Conservation (phyloP, 2,113 vertebrate genomes). For the Lophochroa leadbeateri region DNA sequence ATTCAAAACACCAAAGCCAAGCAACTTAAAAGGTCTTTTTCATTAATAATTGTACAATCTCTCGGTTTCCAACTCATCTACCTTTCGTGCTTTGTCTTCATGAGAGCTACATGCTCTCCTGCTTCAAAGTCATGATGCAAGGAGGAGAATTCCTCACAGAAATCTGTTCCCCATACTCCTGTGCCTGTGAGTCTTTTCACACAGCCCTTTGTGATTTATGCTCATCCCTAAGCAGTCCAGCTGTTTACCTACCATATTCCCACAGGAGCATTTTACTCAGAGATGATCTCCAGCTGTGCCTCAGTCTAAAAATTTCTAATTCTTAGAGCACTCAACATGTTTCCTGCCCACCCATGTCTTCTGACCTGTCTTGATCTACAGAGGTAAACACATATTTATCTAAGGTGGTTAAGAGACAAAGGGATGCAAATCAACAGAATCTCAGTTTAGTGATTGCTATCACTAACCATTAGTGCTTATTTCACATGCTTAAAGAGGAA, state of each 20-base stretch:
- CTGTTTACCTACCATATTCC: background rate
- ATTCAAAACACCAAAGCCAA: background rate
- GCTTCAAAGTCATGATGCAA: background rate
- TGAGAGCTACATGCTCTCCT: background rate
- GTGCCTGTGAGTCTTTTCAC: background rate
- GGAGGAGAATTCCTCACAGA: background rate
- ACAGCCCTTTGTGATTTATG: background rate
- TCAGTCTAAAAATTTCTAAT: background rate
- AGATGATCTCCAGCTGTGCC: background rate
- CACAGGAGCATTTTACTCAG: background rate
- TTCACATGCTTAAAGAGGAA: background rate
- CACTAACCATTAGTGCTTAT: background rate
- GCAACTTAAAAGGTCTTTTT: background rate
- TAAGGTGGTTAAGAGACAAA: background rate
- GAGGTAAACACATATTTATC: rapidly evolving
- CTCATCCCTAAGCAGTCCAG: background rate
- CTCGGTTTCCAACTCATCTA: background rate
- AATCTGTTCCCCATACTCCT: background rate
- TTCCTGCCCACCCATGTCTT: background rate
- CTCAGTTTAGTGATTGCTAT: background rate
- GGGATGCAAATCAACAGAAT: background rate
- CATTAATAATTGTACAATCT: background rate
- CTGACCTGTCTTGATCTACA: background rate
- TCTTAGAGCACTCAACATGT: background rate
- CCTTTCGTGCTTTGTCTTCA: background rate